Evolutionary conservation across 2,888 invertebrate genomes (phyloP).

Genomic region (Lasioglossum vierecki): DNA sequence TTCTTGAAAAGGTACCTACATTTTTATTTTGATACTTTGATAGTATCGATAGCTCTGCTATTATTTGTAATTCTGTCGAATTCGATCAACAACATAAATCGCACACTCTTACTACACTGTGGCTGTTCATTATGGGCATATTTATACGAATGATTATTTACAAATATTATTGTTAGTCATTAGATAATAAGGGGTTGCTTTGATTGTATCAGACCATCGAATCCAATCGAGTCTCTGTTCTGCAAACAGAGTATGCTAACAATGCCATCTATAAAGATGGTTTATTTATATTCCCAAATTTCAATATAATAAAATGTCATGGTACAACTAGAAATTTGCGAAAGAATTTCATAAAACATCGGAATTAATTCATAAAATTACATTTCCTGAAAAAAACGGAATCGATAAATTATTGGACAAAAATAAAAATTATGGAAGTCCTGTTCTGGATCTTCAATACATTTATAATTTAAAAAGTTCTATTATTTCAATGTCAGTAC

Average conservation of each 20-base stretch:
- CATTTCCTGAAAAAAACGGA: not conserved
- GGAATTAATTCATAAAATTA: slow-evolving; percentile 1
- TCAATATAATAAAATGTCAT: not conserved
- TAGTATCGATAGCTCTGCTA: slow-evolving; percentile 22
- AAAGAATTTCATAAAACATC: not conserved
- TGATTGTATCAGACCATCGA: slow-evolving; percentile 18
- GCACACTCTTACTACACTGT: slow-evolving; percentile 28
- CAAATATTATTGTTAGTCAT: slow-evolving; percentile 25
- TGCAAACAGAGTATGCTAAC: slow-evolving; percentile 25
- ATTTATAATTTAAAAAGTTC: not conserved
- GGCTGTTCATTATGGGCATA: slow-evolving; percentile 9
- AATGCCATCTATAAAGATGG: slow-evolving; percentile 43
- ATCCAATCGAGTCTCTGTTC: slow-evolving; percentile 35
- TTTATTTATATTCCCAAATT: not conserved
- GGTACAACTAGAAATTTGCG: not conserved
- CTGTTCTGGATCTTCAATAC: not conserved
- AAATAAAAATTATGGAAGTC: not conserved
- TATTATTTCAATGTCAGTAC: not conserved
- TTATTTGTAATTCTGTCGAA: slow-evolving; percentile 36
- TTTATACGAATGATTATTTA: slow-evolving; percentile 19
- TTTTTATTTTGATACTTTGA: slow-evolving; percentile 43
- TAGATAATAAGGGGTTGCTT: slow-evolving; percentile 4
- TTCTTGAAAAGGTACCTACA: slow-evolving; percentile 48
- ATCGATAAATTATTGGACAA: not conserved
- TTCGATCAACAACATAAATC: slow-evolving; percentile 41